Percentiles rank a stretch among this genome's conserved stretches.
These are phyloP conservation scores for Agrypnus murinus DNA, from an alignment of 2,888 invertebrate species.

Conservation along the genomic window DNA sequence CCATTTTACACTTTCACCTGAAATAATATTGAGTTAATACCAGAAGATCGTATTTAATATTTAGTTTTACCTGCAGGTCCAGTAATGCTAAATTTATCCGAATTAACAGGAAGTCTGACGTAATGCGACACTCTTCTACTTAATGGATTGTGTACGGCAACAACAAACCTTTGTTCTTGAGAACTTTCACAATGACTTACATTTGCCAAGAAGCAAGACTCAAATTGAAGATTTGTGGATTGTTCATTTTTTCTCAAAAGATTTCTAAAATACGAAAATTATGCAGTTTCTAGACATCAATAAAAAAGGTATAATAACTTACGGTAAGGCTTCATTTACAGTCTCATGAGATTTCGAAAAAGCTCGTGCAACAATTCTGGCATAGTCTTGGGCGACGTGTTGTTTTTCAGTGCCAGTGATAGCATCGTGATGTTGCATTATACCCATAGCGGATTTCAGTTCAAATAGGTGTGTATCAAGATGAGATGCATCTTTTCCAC, in stretches of 20 bases:
- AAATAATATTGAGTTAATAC: no score
- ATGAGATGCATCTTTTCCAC: constrained; percentile 71
- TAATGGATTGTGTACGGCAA: constrained; percentile 79
- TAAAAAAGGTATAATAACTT: constrained; percentile 32
- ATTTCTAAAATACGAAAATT: constrained; percentile 29
- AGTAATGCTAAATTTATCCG: constrained; percentile 52
- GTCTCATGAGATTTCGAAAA: constrained; percentile 72
- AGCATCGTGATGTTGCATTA: constrained; percentile 94
- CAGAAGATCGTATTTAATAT: no score
- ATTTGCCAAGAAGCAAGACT: constrained; percentile 76
- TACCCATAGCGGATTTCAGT: constrained; percentile 82
- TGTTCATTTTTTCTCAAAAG: constrained; percentile 18
- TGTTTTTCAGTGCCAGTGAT: constrained; percentile 91
- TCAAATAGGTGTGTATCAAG: constrained; percentile 66
- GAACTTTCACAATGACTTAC: constrained; percentile 75
- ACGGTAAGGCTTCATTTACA: constrained; percentile 30
- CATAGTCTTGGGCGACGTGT: constrained; percentile 91
- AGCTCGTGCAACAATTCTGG: constrained; percentile 80
- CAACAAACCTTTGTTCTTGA: constrained; percentile 74
- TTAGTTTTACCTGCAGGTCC: constrained; percentile 48
- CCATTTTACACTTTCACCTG: constrained; percentile 46
- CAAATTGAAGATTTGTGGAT: constrained; percentile 60
- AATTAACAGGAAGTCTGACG: constrained; percentile 73
- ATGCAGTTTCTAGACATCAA: no score
- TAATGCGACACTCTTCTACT: constrained; percentile 73